Conservation (phyloP, 2,113 vertebrate species). For the Pleuronectes platessa region DNA sequence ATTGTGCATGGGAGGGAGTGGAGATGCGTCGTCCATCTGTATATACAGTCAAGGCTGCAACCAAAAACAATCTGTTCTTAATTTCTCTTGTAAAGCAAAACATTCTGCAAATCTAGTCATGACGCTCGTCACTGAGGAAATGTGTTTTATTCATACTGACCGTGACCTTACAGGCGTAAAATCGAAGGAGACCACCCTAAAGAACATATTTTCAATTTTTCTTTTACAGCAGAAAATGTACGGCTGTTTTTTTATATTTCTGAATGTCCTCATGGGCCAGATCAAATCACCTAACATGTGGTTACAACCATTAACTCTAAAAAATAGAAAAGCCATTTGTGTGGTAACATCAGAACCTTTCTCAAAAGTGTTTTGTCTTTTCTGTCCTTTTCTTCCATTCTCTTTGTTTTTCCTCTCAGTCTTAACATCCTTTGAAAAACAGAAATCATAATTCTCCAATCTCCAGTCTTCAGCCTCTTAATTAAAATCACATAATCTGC, state of each 20-base stretch:
- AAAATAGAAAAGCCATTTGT: background rate
- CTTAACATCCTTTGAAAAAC: constrained; percentile 38
- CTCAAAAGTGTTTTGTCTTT: background rate
- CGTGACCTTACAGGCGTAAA: background rate
- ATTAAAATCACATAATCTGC: constrained; percentile 77
- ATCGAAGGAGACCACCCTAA: background rate
- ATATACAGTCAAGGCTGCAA: no score
- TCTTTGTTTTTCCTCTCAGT: constrained; percentile 8
- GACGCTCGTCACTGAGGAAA: background rate
- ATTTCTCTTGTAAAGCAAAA: background rate
- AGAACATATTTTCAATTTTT: background rate
- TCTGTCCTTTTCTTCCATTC: background rate
- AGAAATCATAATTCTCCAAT: constrained; percentile 59
- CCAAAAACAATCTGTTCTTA: no score
- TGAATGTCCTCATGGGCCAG: no score
- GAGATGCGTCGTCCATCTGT: no score
- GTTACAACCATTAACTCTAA: no score
- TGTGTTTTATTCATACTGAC: background rate
- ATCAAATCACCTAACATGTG: no score
- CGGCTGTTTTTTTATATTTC: no score
- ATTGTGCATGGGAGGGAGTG: no score
- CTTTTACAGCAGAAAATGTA: no score
- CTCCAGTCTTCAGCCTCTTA: constrained; percentile 74
- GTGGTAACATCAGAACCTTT: background rate
- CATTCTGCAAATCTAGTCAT: background rate